Evolutionary conservation across 1,140 invertebrate genomes (phyloP).

Genomic region (Polyergus mexicanus): DNA sequence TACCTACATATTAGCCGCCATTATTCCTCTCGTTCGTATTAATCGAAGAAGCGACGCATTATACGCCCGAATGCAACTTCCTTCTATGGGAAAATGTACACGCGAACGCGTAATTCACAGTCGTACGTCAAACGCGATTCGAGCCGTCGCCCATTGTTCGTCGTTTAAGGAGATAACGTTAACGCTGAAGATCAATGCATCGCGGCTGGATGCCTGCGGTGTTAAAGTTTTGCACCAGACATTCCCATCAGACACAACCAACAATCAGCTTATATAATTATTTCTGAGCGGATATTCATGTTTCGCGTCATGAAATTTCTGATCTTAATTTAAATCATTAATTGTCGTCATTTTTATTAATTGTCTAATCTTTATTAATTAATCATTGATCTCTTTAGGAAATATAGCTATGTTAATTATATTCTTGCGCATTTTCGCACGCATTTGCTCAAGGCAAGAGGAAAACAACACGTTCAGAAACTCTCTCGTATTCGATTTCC

Average conservation of each 20-base stretch:
- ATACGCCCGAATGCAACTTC: conserved; percentile 50
- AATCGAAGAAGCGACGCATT: conserved; percentile 49
- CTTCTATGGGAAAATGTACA: conserved; percentile 40
- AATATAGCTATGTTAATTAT: background rate
- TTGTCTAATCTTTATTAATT: no score
- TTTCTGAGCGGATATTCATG: background rate
- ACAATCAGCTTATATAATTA: background rate
- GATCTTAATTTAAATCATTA: background rate
- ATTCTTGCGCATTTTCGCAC: background rate
- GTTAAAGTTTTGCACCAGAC: conserved; percentile 34
- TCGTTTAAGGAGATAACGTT: conserved; percentile 27
- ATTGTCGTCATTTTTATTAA: background rate
- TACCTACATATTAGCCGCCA: conserved; percentile 17
- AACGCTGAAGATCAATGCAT: conserved; percentile 31
- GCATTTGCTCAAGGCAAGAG: background rate
- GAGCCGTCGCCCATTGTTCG: conserved; percentile 40
- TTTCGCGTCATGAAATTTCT: background rate
- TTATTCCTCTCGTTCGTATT: conserved; percentile 35
- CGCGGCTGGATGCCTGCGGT: background rate
- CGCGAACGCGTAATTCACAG: conserved; percentile 46
- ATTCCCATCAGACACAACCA: conserved; percentile 17
- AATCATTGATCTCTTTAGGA: no score
- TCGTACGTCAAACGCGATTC: conserved; percentile 42
- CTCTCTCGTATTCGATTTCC: background rate
- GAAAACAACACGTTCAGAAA: background rate